Evolutionary conservation across 2,888 invertebrate species (phyloP).

Genomic region (Ormyrus pomaceus): DNA sequence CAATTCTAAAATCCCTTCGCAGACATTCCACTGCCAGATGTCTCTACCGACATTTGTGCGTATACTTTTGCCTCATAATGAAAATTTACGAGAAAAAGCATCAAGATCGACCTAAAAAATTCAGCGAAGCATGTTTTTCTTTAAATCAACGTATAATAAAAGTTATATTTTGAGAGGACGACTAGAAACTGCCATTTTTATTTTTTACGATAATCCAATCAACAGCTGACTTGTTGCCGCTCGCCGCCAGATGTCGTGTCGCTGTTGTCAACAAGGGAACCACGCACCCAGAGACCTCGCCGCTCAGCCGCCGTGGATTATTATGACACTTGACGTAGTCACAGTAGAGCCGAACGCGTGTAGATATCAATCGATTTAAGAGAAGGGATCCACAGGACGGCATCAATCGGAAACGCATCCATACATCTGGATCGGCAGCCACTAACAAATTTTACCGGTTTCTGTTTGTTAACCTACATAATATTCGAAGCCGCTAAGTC

Average conservation of each 20-base stretch:
- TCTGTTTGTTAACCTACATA: neutral
- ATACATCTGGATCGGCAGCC: neutral
- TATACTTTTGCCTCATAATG: constrained; percentile 9
- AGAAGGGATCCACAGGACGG: neutral
- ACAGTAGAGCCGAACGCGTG: neutral
- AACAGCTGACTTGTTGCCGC: neutral
- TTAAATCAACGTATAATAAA: too few species aligned
- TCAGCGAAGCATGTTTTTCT: too few species aligned
- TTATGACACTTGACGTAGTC: constrained; percentile 54
- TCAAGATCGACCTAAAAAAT: too few species aligned
- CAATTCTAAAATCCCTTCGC: too few species aligned
- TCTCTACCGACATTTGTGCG: constrained; percentile 10
- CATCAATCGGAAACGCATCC: neutral
- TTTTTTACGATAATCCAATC: too few species aligned
- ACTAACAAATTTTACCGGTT: constrained; percentile 5
- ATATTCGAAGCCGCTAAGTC: too few species aligned
- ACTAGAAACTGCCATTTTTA: too few species aligned
- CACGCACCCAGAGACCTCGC: neutral
- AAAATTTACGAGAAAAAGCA: neutral
- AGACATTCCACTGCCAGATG: constrained; percentile 43
- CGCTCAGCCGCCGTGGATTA: constrained; percentile 17
- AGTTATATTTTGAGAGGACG: too few species aligned
- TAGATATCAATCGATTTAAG: neutral
- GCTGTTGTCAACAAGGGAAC: constrained; percentile 44
- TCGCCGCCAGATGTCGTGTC: constrained; percentile 31